Conservation (phyloP, 2,113 vertebrate genomes). For the Rhinolophus sinicus region DNA sequence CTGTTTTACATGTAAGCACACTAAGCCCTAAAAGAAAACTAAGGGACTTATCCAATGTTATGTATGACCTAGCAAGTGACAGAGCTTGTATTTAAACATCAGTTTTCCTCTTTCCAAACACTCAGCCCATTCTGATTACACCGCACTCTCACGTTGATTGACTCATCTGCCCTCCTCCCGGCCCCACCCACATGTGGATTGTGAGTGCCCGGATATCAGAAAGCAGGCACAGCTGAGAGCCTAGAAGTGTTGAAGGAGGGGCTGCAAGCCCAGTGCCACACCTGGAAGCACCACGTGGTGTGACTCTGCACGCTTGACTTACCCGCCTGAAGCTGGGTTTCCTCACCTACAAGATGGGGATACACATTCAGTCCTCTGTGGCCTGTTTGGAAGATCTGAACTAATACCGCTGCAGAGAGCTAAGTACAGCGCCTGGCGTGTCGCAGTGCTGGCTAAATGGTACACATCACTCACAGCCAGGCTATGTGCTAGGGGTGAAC, state of each 20-base stretch:
- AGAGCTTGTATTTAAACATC: neutral
- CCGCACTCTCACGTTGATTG: too few relatives aligned
- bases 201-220: neutral
- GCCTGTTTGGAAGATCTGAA: neutral
- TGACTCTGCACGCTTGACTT: neutral
- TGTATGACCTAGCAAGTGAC: neutral
- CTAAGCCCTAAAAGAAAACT: neutral
- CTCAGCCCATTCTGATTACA: rapidly evolving
- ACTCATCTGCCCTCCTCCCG: neutral
- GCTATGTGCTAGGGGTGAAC: neutral
- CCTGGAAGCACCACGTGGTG: rapidly evolving
- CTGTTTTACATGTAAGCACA: neutral
- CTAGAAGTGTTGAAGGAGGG: neutral
- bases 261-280: rapidly evolving
- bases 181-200: rapidly evolving
- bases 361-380: neutral
- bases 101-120: neutral
- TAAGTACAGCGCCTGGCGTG: rapidly evolving
- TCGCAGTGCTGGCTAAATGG: neutral
- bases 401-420: neutral
- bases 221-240: neutral
- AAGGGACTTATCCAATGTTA: neutral
- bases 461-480: neutral
- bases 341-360: neutral
- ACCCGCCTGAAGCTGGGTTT: neutral